A percentile compares a stretch with the other conserved stretches of the same genome.
Evolutionary conservation across 2,888 invertebrate genomes (phyloP).

Genomic region (Choristoneura rosaceana): DNA sequence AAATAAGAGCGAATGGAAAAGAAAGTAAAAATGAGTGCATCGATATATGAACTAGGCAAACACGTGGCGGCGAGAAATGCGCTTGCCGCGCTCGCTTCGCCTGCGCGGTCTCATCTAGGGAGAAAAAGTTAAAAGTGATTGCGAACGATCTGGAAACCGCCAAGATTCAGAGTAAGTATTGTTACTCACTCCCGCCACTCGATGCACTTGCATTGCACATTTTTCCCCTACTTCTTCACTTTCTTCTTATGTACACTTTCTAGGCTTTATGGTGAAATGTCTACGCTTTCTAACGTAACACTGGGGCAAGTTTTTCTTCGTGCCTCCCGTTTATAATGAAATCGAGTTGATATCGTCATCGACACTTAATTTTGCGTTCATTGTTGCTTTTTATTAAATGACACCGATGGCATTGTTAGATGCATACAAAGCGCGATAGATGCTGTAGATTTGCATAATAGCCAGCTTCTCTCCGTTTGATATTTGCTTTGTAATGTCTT

Average conservation of each 20-base stretch:
- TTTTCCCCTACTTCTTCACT: constrained; percentile 83
- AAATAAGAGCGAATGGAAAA: constrained; percentile 82
- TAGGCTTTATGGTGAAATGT: constrained; percentile 83
- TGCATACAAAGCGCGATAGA: constrained; percentile 14
- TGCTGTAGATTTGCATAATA: constrained; percentile 50
- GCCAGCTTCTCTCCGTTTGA: constrained; percentile 62
- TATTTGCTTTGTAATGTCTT: constrained; percentile 66
- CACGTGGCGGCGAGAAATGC: constrained; percentile 72
- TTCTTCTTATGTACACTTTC: constrained; percentile 84
- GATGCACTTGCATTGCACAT: constrained; percentile 69
- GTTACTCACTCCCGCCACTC: constrained; percentile 70
- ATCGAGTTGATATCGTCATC: constrained; percentile 74
- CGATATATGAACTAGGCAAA: constrained; percentile 79
- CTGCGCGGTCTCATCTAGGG: constrained; percentile 70
- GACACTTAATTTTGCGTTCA: constrained; percentile 44
- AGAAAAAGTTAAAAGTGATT: constrained; percentile 71
- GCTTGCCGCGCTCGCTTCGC: constrained; percentile 64
- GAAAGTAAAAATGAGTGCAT: constrained; percentile 85
- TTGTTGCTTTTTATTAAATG: background rate
- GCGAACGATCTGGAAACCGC: constrained; percentile 70
- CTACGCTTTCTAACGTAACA: constrained; percentile 82
- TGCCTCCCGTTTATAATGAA: constrained; percentile 74
- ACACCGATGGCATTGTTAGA: constrained; percentile 23
- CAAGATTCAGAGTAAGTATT: constrained; percentile 65
- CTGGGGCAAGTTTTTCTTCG: constrained; percentile 82